phyloP scores from a whole-genome alignment of 2,888 invertebrate species.

The Drosophila borealis region DNA sequence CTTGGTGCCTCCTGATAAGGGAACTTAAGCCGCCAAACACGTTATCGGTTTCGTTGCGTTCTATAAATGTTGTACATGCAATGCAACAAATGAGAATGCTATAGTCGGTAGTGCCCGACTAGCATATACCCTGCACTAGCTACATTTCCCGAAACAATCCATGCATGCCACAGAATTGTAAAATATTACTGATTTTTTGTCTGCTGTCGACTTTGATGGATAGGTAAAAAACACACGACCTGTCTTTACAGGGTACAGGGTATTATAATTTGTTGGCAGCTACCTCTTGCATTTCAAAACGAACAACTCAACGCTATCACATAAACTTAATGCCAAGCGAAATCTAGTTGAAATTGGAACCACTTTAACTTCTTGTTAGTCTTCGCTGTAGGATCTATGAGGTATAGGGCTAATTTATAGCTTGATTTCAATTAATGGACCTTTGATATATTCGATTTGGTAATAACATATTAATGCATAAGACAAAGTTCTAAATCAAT shows the following conservation, averaged over 20 bases:
- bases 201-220: too few relatives aligned
- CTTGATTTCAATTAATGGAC: constrained; percentile 16
- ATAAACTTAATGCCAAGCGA: too few relatives aligned
- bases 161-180: too few relatives aligned
- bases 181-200: too few relatives aligned
- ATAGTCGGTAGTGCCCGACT: not conserved
- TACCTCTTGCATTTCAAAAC: constrained; percentile 19
- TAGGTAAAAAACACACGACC: not conserved
- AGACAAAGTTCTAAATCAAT: not conserved
- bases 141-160: not conserved
- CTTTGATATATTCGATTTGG: not conserved
- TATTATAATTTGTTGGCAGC: constrained; percentile 9
- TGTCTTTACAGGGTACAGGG: not conserved
- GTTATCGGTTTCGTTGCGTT: constrained; percentile 8
- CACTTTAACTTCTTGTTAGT: too few relatives aligned
- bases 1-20: constrained; percentile 25
- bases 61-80: constrained; percentile 9
- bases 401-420: not conserved
- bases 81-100: not conserved
- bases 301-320: constrained; percentile 17
- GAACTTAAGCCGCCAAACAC: constrained; percentile 9
- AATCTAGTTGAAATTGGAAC: constrained; percentile 41
- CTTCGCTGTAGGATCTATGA: not conserved
- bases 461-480: not conserved
- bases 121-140: not conserved